Conservation (phyloP, 2,113 vertebrate species). For the Neogobius melanostomus region DNA sequence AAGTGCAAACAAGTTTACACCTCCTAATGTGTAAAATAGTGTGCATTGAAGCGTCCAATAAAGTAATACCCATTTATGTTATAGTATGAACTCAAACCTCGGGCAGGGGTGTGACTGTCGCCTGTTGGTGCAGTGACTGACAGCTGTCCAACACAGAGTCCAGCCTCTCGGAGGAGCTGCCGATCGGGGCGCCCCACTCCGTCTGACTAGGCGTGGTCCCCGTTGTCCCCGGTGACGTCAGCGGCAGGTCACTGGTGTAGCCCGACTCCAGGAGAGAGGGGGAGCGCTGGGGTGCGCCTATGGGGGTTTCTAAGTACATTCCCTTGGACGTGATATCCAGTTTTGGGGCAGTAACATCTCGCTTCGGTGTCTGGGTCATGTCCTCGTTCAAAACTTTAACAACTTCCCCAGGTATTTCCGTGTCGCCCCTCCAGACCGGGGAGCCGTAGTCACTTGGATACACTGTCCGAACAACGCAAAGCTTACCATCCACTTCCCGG, state of each 20-base stretch:
- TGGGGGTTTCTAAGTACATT: conserved; percentile 47
- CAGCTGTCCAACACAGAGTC: conserved; percentile 74
- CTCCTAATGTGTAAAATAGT: too few relatives aligned
- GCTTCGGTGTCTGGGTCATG: background rate
- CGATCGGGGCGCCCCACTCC: conserved; percentile 72
- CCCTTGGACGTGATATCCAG: conserved; percentile 23
- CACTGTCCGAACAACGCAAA: conserved; percentile 77
- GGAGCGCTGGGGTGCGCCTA: conserved; percentile 19
- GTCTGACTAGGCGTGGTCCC: conserved; percentile 71
- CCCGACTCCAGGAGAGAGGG: conserved; percentile 69
- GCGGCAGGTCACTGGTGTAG: conserved; percentile 76
- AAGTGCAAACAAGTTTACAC: too few relatives aligned
- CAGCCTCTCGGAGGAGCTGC: conserved; percentile 75
- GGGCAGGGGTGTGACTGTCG: conserved; percentile 34
- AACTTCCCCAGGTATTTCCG: conserved; percentile 30
- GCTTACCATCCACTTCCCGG: conserved; percentile 74
- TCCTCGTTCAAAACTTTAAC: conserved; percentile 44
- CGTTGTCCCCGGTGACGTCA: conserved; percentile 75
- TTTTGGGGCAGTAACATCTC: background rate
- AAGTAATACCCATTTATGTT: background rate
- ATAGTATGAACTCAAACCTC: conserved; percentile 64
- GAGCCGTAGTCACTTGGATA: conserved; percentile 78
- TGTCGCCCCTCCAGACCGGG: conserved; percentile 66
- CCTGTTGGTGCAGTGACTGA: conserved; percentile 59
- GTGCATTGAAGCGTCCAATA: too few relatives aligned